Evolutionary conservation across 2,888 invertebrate species (phyloP).

Genomic region (Phyto melanocephala): DNA sequence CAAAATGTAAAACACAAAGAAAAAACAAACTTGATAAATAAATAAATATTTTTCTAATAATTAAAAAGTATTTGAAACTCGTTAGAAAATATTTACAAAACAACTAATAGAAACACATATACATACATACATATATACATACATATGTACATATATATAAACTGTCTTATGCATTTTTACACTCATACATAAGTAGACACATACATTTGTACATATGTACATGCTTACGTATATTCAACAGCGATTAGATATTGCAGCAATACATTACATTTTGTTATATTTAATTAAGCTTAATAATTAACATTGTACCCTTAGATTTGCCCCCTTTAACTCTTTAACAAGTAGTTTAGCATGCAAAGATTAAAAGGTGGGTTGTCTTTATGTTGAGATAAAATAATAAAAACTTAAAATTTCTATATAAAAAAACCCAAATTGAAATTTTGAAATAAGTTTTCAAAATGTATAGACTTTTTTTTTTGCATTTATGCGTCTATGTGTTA

Average conservation of each 20-base stretch:
- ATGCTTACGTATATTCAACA: no score
- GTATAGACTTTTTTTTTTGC: no score
- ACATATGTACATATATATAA: not conserved
- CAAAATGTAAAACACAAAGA: not conserved
- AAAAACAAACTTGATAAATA: not conserved
- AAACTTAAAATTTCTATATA: no score
- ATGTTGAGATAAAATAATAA: not conserved
- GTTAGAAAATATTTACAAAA: not conserved
- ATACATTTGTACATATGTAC: no score
- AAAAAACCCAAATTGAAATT: no score
- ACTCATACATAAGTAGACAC: no score
- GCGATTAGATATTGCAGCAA: not conserved
- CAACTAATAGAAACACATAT: not conserved
- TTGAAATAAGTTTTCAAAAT: no score
- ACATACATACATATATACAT: not conserved
- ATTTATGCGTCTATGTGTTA: no score
- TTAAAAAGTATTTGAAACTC: not conserved
- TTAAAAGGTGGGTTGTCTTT: not conserved
- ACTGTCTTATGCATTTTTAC: no score
- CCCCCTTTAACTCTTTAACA: not conserved
- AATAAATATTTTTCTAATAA: not conserved
- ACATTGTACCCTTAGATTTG: not conserved
- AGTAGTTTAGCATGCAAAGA: not conserved
- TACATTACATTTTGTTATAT: not conserved
- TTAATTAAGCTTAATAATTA: not conserved